These are phyloP conservation scores for Manduca sexta DNA, from an alignment of 1,140 invertebrate species.

Conservation along the genomic window DNA sequence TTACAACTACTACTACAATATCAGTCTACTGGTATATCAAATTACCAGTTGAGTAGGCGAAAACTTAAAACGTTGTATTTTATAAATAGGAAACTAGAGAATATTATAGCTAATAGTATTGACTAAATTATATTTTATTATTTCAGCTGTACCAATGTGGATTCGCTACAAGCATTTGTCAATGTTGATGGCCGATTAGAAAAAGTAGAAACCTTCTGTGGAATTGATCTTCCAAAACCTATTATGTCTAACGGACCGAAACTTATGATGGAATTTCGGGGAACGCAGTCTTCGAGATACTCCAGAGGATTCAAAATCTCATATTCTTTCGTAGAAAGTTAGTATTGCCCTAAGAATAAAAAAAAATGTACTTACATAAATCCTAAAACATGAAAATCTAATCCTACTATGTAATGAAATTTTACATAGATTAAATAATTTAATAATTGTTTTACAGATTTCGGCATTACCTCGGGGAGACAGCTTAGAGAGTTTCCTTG, in stretches of 20 bases:
- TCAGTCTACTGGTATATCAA: no score
- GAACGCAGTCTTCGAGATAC: constrained; percentile 79
- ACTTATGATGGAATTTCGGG: constrained; percentile 87
- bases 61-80: no score
- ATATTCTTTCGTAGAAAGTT: constrained; percentile 92
- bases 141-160: constrained; percentile 84
- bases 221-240: constrained; percentile 82
- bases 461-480: constrained; percentile 84
- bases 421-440: no score
- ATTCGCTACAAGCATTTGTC: constrained; percentile 85
- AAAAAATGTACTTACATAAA: no score
- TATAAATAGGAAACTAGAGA: no score
- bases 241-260: constrained; percentile 92
- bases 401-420: no score
- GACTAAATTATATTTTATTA: constrained; percentile 5
- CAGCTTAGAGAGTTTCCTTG: constrained; percentile 85
- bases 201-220: constrained; percentile 89
- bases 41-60: no score
- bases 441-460: constrained; percentile 75
- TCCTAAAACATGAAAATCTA: no score
- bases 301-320: constrained; percentile 89
- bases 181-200: constrained; percentile 85
- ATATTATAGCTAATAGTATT: no score
- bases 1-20: no score
- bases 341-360: no score